Conservation (phyloP, 2,797 vertebrate genomes). For the Euthynnus affinis region DNA sequence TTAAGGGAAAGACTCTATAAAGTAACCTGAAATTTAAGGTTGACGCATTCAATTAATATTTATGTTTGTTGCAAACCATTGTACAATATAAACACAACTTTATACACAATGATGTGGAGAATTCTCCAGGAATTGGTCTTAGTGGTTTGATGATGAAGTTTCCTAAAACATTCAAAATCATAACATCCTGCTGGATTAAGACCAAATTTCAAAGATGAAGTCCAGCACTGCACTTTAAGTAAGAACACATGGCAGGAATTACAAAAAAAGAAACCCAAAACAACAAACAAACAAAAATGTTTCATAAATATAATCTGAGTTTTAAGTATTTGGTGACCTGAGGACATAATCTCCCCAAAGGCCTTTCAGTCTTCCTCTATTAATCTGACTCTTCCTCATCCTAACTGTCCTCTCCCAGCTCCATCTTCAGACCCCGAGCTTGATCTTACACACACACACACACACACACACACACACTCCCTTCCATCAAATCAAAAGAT, state of each 20-base stretch:
- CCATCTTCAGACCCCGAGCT: conserved; percentile 36
- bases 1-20: neutral
- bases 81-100: neutral
- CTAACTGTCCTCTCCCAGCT: neutral
- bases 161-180: neutral
- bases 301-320: conserved; percentile 64
- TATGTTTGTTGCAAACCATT: neutral
- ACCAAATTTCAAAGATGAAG: conserved; percentile 20
- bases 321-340: conserved; percentile 60
- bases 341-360: conserved; percentile 68
- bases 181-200: neutral
- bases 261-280: too few species aligned
- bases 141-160: neutral
- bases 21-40: neutral
- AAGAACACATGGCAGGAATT: conserved; percentile 56
- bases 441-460: conserved; percentile 7
- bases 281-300: conserved; percentile 8
- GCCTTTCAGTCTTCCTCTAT: conserved; percentile 50
- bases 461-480: neutral
- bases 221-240: conserved; percentile 13
- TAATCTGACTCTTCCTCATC: conserved; percentile 59
- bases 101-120: neutral
- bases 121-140: too few species aligned
- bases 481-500: too few species aligned
- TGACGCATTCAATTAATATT: neutral